A percentile compares a stretch with the other conserved stretches of the same genome.
Conservation (phyloP, 2,888 invertebrate genomes). For the Agonopterix subpropinquella region DNA sequence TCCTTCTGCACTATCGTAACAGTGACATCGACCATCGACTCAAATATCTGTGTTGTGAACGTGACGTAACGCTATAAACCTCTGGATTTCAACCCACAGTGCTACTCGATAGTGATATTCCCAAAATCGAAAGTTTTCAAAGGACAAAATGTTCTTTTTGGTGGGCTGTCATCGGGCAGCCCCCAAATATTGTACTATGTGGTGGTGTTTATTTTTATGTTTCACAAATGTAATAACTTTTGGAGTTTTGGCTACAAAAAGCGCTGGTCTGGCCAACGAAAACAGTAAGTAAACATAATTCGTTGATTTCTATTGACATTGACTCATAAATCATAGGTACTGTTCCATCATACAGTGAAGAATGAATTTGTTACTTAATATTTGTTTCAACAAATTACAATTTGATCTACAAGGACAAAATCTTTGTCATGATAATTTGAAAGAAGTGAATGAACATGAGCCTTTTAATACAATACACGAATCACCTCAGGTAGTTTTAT, state of each 20-base stretch:
- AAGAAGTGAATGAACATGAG: too few relatives aligned
- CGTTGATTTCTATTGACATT: too few relatives aligned
- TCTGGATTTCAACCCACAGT: conserved; percentile 38
- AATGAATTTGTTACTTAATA: too few relatives aligned
- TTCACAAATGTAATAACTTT: conserved; percentile 57
- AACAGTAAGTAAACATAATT: too few relatives aligned
- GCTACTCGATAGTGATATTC: conserved; percentile 50
- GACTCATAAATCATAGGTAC: conserved; percentile 9
- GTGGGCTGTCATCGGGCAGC: conserved; percentile 73
- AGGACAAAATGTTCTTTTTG: conserved; percentile 65
- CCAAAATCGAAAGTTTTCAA: conserved; percentile 63
- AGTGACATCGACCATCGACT: conserved; percentile 43
- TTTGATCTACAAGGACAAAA: too few relatives aligned
- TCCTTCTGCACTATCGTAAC: conserved; percentile 39
- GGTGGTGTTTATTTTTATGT: conserved; percentile 70
- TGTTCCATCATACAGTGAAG: not conserved
- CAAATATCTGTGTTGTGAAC: conserved; percentile 35
- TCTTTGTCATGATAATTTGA: too few relatives aligned
- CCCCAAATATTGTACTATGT: conserved; percentile 72
- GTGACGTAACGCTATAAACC: conserved; percentile 36
- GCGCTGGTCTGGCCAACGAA: conserved; percentile 28
- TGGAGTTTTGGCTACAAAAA: conserved; percentile 54
- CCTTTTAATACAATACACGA: too few relatives aligned
- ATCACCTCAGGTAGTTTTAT: too few relatives aligned
- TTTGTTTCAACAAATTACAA: not conserved